Evolutionary conservation across 2,888 invertebrate genomes (phyloP).

Genomic region (Dusona sp.): DNA sequence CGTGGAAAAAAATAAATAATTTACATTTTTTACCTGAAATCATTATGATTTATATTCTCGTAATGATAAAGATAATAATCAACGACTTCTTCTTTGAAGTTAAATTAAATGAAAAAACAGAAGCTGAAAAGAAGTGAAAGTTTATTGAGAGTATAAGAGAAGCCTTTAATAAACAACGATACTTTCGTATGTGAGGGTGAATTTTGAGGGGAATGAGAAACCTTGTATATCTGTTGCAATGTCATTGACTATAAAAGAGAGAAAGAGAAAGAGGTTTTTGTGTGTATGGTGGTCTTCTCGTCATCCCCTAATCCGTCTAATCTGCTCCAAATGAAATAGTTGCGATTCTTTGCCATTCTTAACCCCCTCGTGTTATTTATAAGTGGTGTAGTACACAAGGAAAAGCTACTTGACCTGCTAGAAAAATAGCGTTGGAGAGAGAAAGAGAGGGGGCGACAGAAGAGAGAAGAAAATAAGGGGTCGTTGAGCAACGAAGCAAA

Average conservation of each 20-base stretch:
- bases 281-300: conserved; percentile 49
- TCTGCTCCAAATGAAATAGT: conserved; percentile 85
- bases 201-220: conserved; percentile 33
- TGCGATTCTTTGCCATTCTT: conserved; percentile 80
- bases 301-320: conserved; percentile 82
- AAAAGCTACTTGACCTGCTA: conserved; percentile 77
- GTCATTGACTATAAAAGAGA: conserved; percentile 46
- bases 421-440: conserved; percentile 33
- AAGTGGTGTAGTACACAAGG: conserved; percentile 71
- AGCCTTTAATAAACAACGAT: conserved; percentile 62
- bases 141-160: conserved; percentile 26
- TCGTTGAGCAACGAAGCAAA: conserved; percentile 54
- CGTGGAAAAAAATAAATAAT: background rate
- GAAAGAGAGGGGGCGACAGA: conserved; percentile 45
- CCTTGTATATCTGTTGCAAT: conserved; percentile 28
- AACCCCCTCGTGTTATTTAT: conserved; percentile 70
- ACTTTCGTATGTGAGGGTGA: conserved; percentile 39
- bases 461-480: conserved; percentile 28
- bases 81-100: background rate
- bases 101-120: background rate
- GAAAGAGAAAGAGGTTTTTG: conserved; percentile 24
- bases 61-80: background rate
- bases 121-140: conserved; percentile 11
- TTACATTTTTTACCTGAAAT: background rate
- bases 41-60: background rate